phyloP scores from a whole-genome alignment of 2,888 invertebrate species.

The Schizaphis graminum region DNA sequence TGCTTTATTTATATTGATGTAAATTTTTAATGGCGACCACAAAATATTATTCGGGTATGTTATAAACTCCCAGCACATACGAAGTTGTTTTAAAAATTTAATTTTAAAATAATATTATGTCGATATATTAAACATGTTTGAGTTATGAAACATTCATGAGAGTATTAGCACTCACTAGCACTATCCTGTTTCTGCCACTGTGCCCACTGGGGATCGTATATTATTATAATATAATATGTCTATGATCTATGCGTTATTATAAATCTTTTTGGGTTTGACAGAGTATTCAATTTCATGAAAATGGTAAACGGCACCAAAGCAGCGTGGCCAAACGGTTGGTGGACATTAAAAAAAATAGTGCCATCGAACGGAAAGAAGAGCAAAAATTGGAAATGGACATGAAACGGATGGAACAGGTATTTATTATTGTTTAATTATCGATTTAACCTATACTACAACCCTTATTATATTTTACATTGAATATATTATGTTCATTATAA shows the following conservation, averaged over 20 bases:
- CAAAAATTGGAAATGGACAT: constrained; percentile 85
- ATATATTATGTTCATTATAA: background rate
- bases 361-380: constrained; percentile 83
- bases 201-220: background rate
- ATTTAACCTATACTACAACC: background rate
- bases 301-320: constrained; percentile 91
- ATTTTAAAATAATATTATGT: background rate
- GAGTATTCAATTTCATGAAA: constrained; percentile 96
- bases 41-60: background rate
- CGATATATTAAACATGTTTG: background rate
- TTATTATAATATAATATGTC: background rate
- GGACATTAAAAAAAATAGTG: constrained; percentile 86
- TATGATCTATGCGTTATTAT: background rate
- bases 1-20: background rate
- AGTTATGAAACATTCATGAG: background rate
- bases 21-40: background rate
- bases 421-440: constrained; percentile 43
- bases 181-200: background rate
- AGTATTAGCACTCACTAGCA: background rate
- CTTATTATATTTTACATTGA: background rate
- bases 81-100: background rate
- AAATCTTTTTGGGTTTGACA: constrained; percentile 71
- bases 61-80: background rate
- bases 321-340: constrained; percentile 90
- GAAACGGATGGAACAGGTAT: constrained; percentile 86